Evolutionary conservation across 2,113 vertebrate species (phyloP).

Genomic region (Neodontobutis hainanensis): DNA sequence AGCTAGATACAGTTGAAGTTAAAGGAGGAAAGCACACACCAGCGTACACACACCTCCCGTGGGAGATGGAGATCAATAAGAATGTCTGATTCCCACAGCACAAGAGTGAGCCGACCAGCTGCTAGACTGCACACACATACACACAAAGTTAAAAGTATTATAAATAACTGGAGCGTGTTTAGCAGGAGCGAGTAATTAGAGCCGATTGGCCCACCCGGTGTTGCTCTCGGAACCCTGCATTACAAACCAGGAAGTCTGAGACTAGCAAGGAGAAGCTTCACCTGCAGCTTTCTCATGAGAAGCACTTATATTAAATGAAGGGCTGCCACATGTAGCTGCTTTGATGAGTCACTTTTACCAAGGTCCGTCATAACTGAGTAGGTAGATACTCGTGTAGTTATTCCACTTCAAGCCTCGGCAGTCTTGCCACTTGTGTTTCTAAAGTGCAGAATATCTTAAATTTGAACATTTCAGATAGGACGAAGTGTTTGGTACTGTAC

Average conservation of each 20-base stretch:
- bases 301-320: neutral
- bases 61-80: conserved; percentile 74
- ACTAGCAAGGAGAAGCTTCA: conserved; percentile 38
- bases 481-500: too few species aligned
- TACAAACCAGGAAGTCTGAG: conserved; percentile 53
- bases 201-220: conserved; percentile 50
- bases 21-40: conserved; percentile 30
- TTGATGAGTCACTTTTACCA: conserved; percentile 63
- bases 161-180: conserved; percentile 70
- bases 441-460: neutral
- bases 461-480: too few species aligned
- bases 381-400: neutral
- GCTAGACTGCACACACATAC: conserved; percentile 36
- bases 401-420: conserved; percentile 20
- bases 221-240: conserved; percentile 43
- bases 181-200: conserved; percentile 70
- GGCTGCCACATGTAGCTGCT: conserved; percentile 36
- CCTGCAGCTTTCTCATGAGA: conserved; percentile 2
- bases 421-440: neutral
- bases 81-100: conserved; percentile 71
- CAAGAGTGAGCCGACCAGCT: conserved; percentile 60
- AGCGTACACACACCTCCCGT: conserved; percentile 28
- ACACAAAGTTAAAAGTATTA: conserved; percentile 54
- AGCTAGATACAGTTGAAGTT: conserved; percentile 29
- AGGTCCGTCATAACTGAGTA: conserved; percentile 10